Percentiles rank a stretch among this genome's conserved stretches.
phyloP scores from a whole-genome alignment of 2,888 invertebrate genomes.

The Andricus quercusramuli region DNA sequence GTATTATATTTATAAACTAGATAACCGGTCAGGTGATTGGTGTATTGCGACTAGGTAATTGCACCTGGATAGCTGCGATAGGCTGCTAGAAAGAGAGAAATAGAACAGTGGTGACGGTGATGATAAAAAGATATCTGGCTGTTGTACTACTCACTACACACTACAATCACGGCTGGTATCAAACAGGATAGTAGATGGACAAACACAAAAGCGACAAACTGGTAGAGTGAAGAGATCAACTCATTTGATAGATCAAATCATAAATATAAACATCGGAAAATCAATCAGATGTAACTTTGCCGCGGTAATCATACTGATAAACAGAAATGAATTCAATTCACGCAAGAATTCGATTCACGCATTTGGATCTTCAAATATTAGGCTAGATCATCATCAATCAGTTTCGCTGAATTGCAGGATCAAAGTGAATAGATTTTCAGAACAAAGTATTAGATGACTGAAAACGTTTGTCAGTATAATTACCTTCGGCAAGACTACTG shows the following conservation, averaged over 20 bases:
- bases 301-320: slow-evolving; percentile 36
- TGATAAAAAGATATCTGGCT: slow-evolving; percentile 76
- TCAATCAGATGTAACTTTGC: slow-evolving; percentile 9
- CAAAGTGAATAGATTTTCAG: background rate
- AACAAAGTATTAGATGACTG: background rate
- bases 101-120: slow-evolving; percentile 78
- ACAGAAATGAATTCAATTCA: background rate
- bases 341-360: background rate
- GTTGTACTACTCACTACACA: slow-evolving; percentile 76
- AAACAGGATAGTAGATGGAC: slow-evolving; percentile 68
- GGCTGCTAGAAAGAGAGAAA: slow-evolving; percentile 79
- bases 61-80: slow-evolving; percentile 79
- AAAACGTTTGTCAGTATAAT: slow-evolving; percentile 52
- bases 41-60: slow-evolving; percentile 75
- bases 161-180: slow-evolving; percentile 75
- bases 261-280: slow-evolving; percentile 36
- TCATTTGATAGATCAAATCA: slow-evolving; percentile 45
- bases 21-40: slow-evolving; percentile 75
- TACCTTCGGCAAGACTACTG: slow-evolving; percentile 72
- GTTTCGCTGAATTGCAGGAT: background rate
- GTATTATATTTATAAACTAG: slow-evolving; percentile 65
- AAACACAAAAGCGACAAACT: slow-evolving; percentile 77
- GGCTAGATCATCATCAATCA: background rate
- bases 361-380: background rate
- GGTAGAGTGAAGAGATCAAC: slow-evolving; percentile 52